Percentiles rank a stretch among this genome's conserved stretches.
phyloP scores from a whole-genome alignment of 2,113 vertebrate genomes.

The Campylomormyrus tamandua region DNA sequence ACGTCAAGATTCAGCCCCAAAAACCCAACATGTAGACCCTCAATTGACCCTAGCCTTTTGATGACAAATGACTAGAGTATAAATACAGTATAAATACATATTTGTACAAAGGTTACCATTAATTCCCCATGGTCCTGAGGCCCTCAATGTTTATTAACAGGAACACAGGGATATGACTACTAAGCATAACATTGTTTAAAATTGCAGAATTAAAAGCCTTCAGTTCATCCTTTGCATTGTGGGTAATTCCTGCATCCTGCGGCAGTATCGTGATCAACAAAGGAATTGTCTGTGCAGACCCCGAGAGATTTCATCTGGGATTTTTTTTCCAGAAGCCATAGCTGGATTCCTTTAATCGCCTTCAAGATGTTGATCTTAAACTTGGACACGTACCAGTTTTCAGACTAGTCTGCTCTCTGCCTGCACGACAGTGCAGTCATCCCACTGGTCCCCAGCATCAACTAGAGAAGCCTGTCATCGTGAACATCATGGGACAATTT shows the following conservation, averaged over 20 bases:
- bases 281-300: constrained; percentile 36
- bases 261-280: constrained; percentile 45
- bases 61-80: not conserved
- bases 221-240: constrained; percentile 32
- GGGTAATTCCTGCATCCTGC: constrained; percentile 31
- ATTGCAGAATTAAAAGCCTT: constrained; percentile 27
- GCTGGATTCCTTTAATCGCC: not conserved
- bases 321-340: constrained; percentile 34
- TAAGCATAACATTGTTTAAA: not conserved
- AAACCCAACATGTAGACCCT: not conserved
- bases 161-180: not conserved
- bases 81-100: not conserved
- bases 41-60: not conserved
- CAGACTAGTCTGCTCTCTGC: not conserved
- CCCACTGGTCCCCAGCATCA: not conserved
- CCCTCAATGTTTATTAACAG: not conserved
- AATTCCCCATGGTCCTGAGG: not conserved
- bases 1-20: not conserved
- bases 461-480: not conserved
- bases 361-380: not conserved
- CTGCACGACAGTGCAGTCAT: not conserved
- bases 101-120: not conserved
- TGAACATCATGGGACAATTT: not conserved
- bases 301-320: constrained; percentile 30
- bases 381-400: not conserved